phyloP scores from a whole-genome alignment of 2,888 invertebrate species.

The Acheta domesticus region DNA sequence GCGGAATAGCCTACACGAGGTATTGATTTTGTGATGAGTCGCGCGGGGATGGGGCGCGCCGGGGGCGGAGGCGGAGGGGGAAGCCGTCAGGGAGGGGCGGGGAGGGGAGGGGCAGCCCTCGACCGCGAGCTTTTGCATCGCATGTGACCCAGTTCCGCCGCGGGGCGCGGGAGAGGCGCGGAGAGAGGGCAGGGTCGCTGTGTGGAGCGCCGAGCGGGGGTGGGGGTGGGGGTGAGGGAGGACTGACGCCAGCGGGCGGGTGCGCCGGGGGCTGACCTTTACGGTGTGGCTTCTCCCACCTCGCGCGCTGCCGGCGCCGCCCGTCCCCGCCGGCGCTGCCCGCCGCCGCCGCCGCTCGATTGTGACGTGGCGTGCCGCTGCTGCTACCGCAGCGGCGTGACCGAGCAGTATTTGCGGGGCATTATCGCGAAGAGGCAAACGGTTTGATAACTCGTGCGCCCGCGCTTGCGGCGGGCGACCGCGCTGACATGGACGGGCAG shows the following conservation, averaged over 20 bases:
- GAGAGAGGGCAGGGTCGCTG: neutral
- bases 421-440: no score
- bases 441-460: no score
- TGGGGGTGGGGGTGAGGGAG: neutral
- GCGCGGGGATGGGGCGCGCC: neutral
- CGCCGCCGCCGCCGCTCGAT: no score
- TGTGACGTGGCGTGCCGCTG: no score
- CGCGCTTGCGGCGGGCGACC: no score
- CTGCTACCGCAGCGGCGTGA: no score
- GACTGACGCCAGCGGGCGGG: neutral
- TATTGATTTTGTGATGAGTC: slow-evolving; percentile 18
- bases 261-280: neutral
- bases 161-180: neutral
- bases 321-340: neutral
- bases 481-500: no score
- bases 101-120: neutral
- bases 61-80: neutral
- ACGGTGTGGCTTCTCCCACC: neutral
- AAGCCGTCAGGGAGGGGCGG: neutral
- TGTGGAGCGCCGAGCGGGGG: neutral
- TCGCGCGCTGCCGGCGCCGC: neutral
- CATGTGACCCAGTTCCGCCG: neutral
- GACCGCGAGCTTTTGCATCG: slow-evolving; percentile 6
- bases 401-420: no score
- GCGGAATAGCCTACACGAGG: neutral